Evolutionary conservation across 1,140 invertebrate genomes (phyloP).

Genomic region (Anagrus nilaparvatae): DNA sequence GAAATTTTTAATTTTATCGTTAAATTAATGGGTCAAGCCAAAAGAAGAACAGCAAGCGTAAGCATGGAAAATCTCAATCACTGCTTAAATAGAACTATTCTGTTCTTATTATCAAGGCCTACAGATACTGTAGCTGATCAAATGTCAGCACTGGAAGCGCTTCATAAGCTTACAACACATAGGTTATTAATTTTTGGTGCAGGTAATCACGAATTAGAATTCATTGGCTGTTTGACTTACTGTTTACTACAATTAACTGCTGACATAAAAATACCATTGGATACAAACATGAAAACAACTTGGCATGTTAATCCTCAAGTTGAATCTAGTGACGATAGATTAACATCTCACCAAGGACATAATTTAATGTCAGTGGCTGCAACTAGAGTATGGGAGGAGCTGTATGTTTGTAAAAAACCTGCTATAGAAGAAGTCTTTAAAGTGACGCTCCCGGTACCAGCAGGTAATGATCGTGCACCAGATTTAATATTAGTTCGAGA

Average conservation of each 20-base stretch:
- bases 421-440: constrained; percentile 91
- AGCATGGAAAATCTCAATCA: constrained; percentile 80
- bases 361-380: constrained; percentile 85
- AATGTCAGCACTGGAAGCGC: constrained; percentile 81
- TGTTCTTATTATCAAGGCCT: constrained; percentile 85
- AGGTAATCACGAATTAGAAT: constrained; percentile 89
- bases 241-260: constrained; percentile 89
- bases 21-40: constrained; percentile 81
- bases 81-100: constrained; percentile 86
- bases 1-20: constrained; percentile 94
- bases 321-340: constrained; percentile 61
- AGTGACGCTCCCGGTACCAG: constrained; percentile 60
- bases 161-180: constrained; percentile 83
- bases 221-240: constrained; percentile 90
- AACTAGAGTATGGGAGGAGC: constrained; percentile 90
- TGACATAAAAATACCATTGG: constrained; percentile 76
- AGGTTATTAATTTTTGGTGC: constrained; percentile 83
- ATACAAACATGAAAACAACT: constrained; percentile 67
- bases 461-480: constrained; percentile 64
- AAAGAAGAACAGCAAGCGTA: constrained; percentile 61
- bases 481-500: constrained; percentile 69
- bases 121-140: constrained; percentile 83
- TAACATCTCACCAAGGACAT: constrained; percentile 70
- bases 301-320: constrained; percentile 80
- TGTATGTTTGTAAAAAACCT: constrained; percentile 93